Evolutionary conservation across 2,888 invertebrate species (phyloP).

Genomic region (Thera obeliscata): DNA sequence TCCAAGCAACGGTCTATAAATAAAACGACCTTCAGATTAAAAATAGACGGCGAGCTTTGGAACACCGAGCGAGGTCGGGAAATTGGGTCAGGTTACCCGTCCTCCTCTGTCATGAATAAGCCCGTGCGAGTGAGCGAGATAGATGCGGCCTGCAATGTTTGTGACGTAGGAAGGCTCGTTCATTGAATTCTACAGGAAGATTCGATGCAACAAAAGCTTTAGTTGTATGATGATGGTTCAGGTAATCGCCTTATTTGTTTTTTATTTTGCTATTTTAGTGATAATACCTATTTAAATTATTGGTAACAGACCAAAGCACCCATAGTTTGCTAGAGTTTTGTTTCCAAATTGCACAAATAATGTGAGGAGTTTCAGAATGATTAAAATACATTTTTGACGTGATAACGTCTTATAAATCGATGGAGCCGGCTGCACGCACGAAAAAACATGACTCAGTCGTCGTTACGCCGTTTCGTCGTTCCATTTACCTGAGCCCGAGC

Average conservation of each 20-base stretch:
- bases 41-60: constrained; percentile 79
- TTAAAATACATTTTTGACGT: no score
- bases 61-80: constrained; percentile 76
- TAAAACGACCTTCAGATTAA: constrained; percentile 83
- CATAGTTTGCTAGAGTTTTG: neutral
- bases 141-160: constrained; percentile 63
- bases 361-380: constrained; percentile 4
- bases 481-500: no score
- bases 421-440: no score
- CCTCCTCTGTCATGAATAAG: constrained; percentile 52
- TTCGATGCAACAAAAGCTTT: constrained; percentile 41
- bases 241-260: neutral
- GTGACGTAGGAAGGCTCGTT: constrained; percentile 77
- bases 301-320: neutral
- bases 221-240: constrained; percentile 9
- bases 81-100: constrained; percentile 74
- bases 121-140: constrained; percentile 53
- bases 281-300: no score
- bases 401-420: no score
- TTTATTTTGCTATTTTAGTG: neutral
- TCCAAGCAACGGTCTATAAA: constrained; percentile 63
- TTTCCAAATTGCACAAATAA: neutral
- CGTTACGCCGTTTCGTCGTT: no score
- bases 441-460: no score
- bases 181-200: constrained; percentile 78